Evolutionary conservation across 2,888 invertebrate genomes (phyloP).

Genomic region (Pyrochroa serraticornis): DNA sequence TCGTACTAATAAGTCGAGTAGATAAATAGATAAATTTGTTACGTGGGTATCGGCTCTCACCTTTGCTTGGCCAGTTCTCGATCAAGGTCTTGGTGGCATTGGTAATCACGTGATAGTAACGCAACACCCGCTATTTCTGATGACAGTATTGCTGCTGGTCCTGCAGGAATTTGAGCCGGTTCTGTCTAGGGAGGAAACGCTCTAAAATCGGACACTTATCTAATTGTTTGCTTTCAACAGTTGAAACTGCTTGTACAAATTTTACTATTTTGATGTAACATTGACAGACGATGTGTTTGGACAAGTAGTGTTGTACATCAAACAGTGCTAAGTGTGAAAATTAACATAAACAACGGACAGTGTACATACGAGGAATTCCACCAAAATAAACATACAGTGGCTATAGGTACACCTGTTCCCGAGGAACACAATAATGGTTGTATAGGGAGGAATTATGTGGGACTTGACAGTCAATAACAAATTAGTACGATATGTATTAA

Average conservation of each 20-base stretch:
- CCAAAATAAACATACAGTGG: conserved; percentile 43
- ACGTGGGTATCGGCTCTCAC: conserved; percentile 28
- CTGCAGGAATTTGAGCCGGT: not conserved
- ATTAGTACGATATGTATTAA: conserved; percentile 12
- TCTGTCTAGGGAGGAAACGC: not conserved
- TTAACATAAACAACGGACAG: conserved; percentile 45
- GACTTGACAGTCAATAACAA: conserved; percentile 12
- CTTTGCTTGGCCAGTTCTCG: conserved; percentile 36
- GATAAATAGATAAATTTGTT: conserved; percentile 36
- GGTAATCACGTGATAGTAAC: conserved; percentile 31
- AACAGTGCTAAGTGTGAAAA: conserved; percentile 50
- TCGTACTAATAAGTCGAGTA: conserved; percentile 16
- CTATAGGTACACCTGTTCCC: conserved; percentile 39
- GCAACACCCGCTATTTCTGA: conserved; percentile 33
- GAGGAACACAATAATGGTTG: conserved; percentile 13
- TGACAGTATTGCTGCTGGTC: too few relatives aligned
- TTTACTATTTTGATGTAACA: conserved; percentile 40
- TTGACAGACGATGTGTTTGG: conserved; percentile 43
- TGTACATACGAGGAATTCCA: conserved; percentile 42
- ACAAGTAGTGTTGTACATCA: conserved; percentile 44
- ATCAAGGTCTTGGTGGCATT: conserved; percentile 43
- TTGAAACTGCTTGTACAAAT: conserved; percentile 38
- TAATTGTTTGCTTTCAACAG: conserved; percentile 35
- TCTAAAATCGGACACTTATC: conserved; percentile 23
- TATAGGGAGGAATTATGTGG: conserved; percentile 4